A percentile compares a stretch with the other conserved stretches of the same genome.
Conservation (phyloP, 2,888 invertebrate species). For the Volucella zonaria region DNA sequence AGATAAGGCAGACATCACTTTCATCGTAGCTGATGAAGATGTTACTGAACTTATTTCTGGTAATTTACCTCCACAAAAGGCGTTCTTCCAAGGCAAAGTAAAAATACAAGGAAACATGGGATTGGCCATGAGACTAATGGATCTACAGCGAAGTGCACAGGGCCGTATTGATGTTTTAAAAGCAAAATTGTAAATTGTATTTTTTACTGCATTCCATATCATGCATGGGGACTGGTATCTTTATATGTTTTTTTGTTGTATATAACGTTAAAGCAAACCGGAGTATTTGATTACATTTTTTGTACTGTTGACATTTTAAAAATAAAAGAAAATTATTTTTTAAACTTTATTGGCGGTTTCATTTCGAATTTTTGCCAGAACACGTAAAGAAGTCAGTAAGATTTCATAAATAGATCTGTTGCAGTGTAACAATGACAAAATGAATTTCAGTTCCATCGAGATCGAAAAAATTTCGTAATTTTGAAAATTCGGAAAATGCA, state of each 20-base stretch:
- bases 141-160: conserved; percentile 89
- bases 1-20: conserved; percentile 94
- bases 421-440: too few relatives aligned
- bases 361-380: conserved; percentile 1
- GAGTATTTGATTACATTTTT: conserved; percentile 21
- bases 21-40: conserved; percentile 94
- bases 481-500: too few relatives aligned
- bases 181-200: conserved; percentile 87
- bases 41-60: conserved; percentile 94
- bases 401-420: too few relatives aligned
- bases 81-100: conserved; percentile 97
- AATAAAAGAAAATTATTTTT: conserved; percentile 17
- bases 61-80: conserved; percentile 96
- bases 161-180: conserved; percentile 89
- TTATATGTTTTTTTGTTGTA: conserved; percentile 4
- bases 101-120: conserved; percentile 99
- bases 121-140: conserved; percentile 95
- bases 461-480: too few relatives aligned
- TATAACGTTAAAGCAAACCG: conserved; percentile 26
- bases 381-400: too few relatives aligned
- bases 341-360: not conserved
- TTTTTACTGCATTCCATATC: conserved; percentile 31
- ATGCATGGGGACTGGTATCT: conserved; percentile 24
- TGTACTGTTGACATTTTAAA: conserved; percentile 48
- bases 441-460: too few relatives aligned